phyloP scores from a whole-genome alignment of 2,888 invertebrate genomes.

The Mesochorus sp. region DNA sequence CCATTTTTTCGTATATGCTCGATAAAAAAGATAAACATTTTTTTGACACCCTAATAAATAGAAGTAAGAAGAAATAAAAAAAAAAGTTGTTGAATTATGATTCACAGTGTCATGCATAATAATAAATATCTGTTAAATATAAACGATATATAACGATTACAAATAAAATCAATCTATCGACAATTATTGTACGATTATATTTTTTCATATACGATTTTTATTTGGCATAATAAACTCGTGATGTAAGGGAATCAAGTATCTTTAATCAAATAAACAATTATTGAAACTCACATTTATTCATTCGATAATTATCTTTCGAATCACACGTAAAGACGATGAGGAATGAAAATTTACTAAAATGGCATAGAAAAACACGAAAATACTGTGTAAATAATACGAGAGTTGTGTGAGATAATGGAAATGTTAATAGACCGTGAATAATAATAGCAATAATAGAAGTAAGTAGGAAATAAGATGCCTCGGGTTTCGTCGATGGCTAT shows the following conservation, averaged over 20 bases:
- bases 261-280: background rate
- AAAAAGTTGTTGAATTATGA: constrained; percentile 2
- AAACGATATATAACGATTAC: constrained; percentile 6
- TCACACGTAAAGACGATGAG: background rate
- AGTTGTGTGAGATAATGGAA: background rate
- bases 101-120: constrained; percentile 36
- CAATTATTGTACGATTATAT: constrained; percentile 32
- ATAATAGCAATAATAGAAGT: background rate
- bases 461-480: constrained; percentile 14
- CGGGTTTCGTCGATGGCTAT: background rate
- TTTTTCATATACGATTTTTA: constrained; percentile 39
- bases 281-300: background rate
- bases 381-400: constrained; percentile 33
- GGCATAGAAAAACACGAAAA: background rate
- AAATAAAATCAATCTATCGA: constrained; percentile 12
- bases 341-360: background rate
- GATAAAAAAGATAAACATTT: no score
- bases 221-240: constrained; percentile 56
- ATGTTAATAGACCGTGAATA: background rate
- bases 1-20: no score
- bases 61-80: background rate
- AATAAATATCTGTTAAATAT: constrained; percentile 14
- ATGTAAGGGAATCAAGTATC: constrained; percentile 8
- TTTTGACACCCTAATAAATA: no score
- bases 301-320: background rate